Base-by-base conservation (phyloP, 92 coral and sea anemone species). In the Umimayanthus kanabou region DNA sequence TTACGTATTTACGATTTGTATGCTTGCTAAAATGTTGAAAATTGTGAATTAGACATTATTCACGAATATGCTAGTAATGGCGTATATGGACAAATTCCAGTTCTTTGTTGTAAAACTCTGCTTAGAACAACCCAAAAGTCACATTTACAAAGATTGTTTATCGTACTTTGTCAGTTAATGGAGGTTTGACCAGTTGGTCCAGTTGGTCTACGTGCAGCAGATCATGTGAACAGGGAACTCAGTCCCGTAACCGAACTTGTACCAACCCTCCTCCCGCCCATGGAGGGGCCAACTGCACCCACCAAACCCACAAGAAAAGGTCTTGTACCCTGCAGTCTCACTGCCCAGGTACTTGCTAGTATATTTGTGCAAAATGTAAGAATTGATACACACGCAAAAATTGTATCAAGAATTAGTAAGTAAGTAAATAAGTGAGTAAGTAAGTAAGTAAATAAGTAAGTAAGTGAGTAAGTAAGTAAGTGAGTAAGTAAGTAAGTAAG, bases 281-380 rank as follows among this genome's bases (percentile, higher is more conserved):
- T 26, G 85, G 85, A 39, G 85, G 85, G 14, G 50, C 79, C 42
- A 75, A 75, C 79, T 75, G 79, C 79, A 75, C 79, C 79, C 13
- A 15, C 53, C 50, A 39, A 53, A 75, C 79, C 29, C 50, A 39
- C 25, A 50, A 33, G 42, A 11, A 13, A 8, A 75, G 9, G 14
- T 8, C 50, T 39, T 75, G 79, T 39, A 40, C 28, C 42, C 50
- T 75, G 5, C 9, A 29, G 0, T 4, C 53, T 1, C 69, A 61
- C 69, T 75, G 79, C 11, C 79, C 79, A 75, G 79, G 79, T 75
- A 75, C 45, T 61, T 61, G 69, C 25, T 61, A 61, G 6, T 61
- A 23, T 61, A 5, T 6, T 4, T 0, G 0, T 61, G 69, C 9
- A 61, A 53, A 53, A 53, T 53, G 4, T 14, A 53, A 47, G 11